Evolutionary conservation across 2,888 invertebrate genomes (phyloP).

Genomic region (Agrotis exclamationis): DNA sequence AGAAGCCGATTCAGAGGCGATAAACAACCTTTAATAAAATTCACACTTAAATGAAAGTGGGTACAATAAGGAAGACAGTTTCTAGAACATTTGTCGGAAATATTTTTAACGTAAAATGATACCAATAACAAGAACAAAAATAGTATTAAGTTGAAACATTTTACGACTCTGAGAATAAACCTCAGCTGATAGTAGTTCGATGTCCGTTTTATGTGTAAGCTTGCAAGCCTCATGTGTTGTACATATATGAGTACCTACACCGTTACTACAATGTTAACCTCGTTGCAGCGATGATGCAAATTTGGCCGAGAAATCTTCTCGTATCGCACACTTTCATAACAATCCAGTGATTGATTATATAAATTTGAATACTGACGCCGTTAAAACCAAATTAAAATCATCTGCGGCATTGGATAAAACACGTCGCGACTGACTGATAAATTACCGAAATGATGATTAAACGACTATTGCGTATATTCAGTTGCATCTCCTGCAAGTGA

Average conservation of each 20-base stretch:
- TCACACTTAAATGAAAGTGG: conserved; percentile 53
- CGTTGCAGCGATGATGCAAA: conserved; percentile 87
- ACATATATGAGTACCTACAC: conserved; percentile 41
- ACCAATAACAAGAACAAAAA: conserved; percentile 62
- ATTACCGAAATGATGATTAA: conserved; percentile 87
- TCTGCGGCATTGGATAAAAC: conserved; percentile 87
- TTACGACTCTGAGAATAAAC: conserved; percentile 54
- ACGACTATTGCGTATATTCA: conserved; percentile 79
- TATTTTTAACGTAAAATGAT: conserved; percentile 57
- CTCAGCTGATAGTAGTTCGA: conserved; percentile 59
- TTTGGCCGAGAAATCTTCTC: conserved; percentile 86
- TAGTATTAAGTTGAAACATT: conserved; percentile 56
- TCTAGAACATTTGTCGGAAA: conserved; percentile 64
- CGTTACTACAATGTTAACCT: conserved; percentile 73
- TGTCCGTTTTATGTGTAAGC: conserved; percentile 60
- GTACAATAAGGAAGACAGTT: conserved; percentile 61
- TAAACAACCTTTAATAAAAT: conserved; percentile 59
- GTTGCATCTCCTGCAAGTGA: conserved; percentile 58
- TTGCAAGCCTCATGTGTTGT: conserved; percentile 37
- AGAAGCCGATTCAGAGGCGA: conserved; percentile 28
- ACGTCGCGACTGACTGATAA: conserved; percentile 85
- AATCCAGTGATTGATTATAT: conserved; percentile 90
- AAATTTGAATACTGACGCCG: conserved; percentile 88
- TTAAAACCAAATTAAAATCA: conserved; percentile 90
- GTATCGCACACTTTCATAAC: conserved; percentile 90